Conservation (phyloP, 2,113 vertebrate species). For the Corapipo altera region DNA sequence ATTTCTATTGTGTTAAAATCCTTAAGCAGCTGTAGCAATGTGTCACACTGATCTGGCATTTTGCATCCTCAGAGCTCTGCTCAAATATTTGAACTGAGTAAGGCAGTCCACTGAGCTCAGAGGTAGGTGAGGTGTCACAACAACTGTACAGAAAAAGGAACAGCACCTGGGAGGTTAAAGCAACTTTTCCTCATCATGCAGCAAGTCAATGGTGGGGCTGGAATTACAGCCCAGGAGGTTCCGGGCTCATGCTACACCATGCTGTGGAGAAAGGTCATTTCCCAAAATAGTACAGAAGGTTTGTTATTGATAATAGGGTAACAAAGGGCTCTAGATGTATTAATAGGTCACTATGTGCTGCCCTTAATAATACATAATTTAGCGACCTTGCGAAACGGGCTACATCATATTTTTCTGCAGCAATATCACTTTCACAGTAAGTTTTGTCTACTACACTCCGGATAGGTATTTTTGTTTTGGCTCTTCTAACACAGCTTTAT, state of each 20-base stretch:
- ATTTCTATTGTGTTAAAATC: background rate
- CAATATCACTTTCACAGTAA: background rate
- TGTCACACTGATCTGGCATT: background rate
- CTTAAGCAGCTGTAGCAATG: background rate
- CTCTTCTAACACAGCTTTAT: background rate
- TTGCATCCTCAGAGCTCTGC: background rate
- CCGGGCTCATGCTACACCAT: background rate
- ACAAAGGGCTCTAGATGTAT: constrained; percentile 35
- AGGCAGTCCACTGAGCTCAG: background rate
- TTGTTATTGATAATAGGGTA: constrained; percentile 51
- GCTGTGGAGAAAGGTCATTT: constrained; percentile 53
- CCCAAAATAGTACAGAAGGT: constrained; percentile 50
- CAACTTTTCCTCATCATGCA: background rate
- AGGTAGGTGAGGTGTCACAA: background rate
- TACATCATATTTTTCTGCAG: background rate
- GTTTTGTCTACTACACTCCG: background rate
- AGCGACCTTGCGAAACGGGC: background rate
- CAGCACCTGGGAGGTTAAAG: constrained; percentile 13
- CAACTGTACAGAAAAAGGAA: background rate
- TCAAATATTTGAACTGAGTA: background rate
- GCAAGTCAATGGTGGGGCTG: constrained; percentile 6
- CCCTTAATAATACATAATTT: constrained; percentile 3
- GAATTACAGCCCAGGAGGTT: constrained; percentile 35
- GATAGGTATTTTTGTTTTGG: background rate
- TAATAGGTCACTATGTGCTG: background rate